Evolutionary conservation across 2,797 vertebrate genomes (phyloP).

Genomic region (Tragelaphus oryx): DNA sequence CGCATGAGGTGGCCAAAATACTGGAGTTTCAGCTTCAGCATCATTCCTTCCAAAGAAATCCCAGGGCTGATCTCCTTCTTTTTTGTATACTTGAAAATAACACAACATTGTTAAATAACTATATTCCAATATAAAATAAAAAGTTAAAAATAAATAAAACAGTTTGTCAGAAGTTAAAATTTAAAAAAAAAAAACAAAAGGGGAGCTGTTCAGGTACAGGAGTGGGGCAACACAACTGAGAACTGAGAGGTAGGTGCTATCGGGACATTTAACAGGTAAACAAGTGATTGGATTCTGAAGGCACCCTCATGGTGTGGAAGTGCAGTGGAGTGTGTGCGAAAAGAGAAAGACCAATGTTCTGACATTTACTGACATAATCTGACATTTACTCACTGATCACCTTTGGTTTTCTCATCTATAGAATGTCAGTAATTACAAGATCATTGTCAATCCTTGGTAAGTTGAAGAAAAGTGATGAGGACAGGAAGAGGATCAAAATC

Average conservation of each 20-base stretch:
- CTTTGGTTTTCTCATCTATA: not conserved
- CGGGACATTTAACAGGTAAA: fast-evolving
- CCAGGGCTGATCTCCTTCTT: not conserved
- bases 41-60: too few species aligned
- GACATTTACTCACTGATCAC: not conserved
- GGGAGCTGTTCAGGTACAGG: not conserved
- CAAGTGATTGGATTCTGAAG: not conserved
- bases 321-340: not conserved
- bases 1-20: too few species aligned
- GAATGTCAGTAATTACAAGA: not conserved
- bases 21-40: too few species aligned
- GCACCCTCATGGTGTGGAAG: fast-evolving
- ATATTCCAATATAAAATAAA: not conserved
- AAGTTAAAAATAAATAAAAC: not conserved
- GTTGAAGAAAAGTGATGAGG: not conserved
- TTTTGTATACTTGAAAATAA: not conserved
- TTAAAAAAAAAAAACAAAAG: too few species aligned
- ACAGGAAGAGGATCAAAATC: too few species aligned
- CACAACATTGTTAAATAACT: not conserved
- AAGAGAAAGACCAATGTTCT: not conserved
- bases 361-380: not conserved
- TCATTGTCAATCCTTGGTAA: not conserved
- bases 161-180: not conserved
- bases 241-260: too few species aligned
- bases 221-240: not conserved